Percentiles rank a stretch among this genome's conserved stretches.
Evolutionary conservation across 30 jellyfish, hydroid and myxozoan species (phyloP).

Genomic region (Turritopsis rubra): DNA sequence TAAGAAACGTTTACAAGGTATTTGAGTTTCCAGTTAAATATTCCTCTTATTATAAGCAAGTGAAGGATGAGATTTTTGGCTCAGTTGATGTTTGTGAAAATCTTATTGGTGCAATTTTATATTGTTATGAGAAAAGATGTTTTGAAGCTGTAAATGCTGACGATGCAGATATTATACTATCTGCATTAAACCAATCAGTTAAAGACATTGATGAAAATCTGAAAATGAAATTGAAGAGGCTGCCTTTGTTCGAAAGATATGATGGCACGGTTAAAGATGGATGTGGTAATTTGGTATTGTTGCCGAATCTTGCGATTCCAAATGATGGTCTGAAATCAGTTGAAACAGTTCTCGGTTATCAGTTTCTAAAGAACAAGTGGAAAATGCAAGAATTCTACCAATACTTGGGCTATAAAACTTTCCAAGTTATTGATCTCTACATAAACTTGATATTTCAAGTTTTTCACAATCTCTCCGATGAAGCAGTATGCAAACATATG

Average conservation of each 20-base stretch:
- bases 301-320: conserved; percentile 22
- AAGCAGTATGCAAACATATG: conserved; percentile 35
- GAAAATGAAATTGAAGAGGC: not conserved
- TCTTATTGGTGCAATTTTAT: not conserved
- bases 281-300: not conserved
- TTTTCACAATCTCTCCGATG: conserved; percentile 7
- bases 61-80: conserved; percentile 8
- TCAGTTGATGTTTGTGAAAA: not conserved
- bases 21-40: not conserved
- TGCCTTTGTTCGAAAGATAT: conserved; percentile 15
- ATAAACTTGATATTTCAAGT: conserved; percentile 4
- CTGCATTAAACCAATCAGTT: not conserved
- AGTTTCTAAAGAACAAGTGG: conserved; percentile 13
- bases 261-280: not conserved
- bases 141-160: not conserved
- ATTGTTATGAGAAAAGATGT: not conserved
- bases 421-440: conserved; percentile 12
- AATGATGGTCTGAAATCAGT: conserved; percentile 24
- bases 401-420: not conserved
- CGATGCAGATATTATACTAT: not conserved
- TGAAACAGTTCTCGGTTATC: not conserved
- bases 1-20: not conserved
- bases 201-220: not conserved
- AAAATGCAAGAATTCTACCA: not conserved
- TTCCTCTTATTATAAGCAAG: not conserved